A percentile compares a stretch with the other conserved stretches of the same genome.
Conservation (phyloP, 2,113 vertebrate species). For the Alosa alosa region DNA sequence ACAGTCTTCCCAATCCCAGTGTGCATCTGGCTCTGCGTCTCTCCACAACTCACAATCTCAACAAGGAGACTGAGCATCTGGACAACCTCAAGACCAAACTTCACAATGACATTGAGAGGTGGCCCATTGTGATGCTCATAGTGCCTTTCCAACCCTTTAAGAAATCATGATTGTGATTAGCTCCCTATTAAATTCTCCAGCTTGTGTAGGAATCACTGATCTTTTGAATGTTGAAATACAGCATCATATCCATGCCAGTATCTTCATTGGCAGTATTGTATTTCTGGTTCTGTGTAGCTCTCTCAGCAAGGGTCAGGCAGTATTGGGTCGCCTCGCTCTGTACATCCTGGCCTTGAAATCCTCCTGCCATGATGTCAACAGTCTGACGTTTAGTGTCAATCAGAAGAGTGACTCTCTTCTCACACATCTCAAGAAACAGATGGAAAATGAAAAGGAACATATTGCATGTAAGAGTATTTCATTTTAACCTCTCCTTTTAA, state of each 20-base stretch:
- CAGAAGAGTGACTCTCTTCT: constrained; percentile 62
- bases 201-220: too few relatives aligned
- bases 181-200: neutral
- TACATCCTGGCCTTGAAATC: constrained; percentile 82
- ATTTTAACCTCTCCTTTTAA: neutral
- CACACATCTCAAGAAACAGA: constrained; percentile 77
- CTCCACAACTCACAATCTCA: constrained; percentile 69
- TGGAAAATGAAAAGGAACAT: constrained; percentile 78
- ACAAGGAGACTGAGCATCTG: constrained; percentile 72
- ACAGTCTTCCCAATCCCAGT: constrained; percentile 77
- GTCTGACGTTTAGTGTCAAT: constrained; percentile 51
- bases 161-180: neutral
- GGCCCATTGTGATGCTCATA: constrained; percentile 9
- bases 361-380: constrained; percentile 71
- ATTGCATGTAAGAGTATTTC: constrained; percentile 51
- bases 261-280: neutral
- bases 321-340: constrained; percentile 77
- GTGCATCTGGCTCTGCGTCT: constrained; percentile 86
- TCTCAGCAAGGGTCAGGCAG: constrained; percentile 47
- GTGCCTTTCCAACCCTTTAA: neutral
- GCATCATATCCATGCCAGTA: neutral
- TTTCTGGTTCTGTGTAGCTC: constrained; percentile 45
- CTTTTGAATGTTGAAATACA: neutral
- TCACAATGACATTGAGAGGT: constrained; percentile 73
- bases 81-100: constrained; percentile 67